These are phyloP conservation scores for Sebastolobus alascanus DNA, from an alignment of 2,797 vertebrate genomes.

Conservation along the genomic window DNA sequence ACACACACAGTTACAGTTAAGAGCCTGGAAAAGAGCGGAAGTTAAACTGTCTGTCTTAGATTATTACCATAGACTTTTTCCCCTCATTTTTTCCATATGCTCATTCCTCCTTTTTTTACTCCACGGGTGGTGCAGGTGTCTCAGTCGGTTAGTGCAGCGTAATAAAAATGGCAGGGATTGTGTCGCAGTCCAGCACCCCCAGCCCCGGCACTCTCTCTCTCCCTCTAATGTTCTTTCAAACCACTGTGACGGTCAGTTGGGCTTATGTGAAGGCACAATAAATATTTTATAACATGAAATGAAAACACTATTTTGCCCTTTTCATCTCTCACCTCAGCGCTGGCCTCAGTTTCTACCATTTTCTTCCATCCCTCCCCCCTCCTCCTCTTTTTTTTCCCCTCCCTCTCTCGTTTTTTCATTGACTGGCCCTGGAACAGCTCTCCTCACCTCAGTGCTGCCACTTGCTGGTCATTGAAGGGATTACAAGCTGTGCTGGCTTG, in stretches of 20 bases:
- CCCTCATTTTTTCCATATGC: conserved; percentile 27
- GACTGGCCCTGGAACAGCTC: conserved; percentile 50
- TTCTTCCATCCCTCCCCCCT: conserved; percentile 1
- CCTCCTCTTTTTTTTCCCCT: background rate
- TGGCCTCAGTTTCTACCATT: conserved; percentile 65
- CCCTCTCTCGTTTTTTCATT: conserved; percentile 31
- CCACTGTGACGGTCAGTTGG: conserved; percentile 73
- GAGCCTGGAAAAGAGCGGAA: conserved; percentile 54
- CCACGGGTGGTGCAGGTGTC: conserved; percentile 64
- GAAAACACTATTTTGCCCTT: conserved; percentile 84
- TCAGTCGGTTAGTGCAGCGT: conserved; percentile 54
- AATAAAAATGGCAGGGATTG: conserved; percentile 75
- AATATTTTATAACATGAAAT: conserved; percentile 85
- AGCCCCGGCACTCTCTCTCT: conserved; percentile 53
- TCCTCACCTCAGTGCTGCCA: conserved; percentile 89
- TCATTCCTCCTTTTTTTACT: conserved; percentile 25
- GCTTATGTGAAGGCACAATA: conserved; percentile 81
- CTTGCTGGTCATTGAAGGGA: conserved; percentile 79
- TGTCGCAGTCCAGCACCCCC: conserved; percentile 58
- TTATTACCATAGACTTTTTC: conserved; percentile 41
- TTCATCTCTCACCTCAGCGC: conserved; percentile 72
- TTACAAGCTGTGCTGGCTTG: conserved; percentile 60
- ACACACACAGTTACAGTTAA: conserved; percentile 18
- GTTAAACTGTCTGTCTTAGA: conserved; percentile 65
- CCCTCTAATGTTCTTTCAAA: conserved; percentile 79